Base-by-base conservation (phyloP, 2,888 invertebrate genomes). In the Erebia epiphron region DNA sequence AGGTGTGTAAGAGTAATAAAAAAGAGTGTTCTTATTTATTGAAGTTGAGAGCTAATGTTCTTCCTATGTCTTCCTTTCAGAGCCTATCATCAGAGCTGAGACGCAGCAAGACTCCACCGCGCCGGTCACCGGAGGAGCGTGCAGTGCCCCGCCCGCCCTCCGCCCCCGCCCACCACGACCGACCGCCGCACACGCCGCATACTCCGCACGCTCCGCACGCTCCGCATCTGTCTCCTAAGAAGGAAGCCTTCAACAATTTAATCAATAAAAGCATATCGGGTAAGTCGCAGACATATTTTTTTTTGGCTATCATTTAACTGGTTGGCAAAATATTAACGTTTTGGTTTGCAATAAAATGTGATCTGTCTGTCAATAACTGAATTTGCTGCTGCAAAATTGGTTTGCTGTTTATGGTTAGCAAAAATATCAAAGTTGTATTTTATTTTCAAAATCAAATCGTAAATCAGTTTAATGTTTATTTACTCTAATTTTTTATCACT, bases 221-320 rank as follows among this genome's bases (percentile, higher is more conserved):
- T 62, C 88, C 86, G n/a, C 94, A 88, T 82, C 93, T 95, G 46
- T 94, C 95, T 9, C 92, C 94, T 64, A 96, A 96, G 80, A 95
- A 95, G 85, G 96, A 96, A 82, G 95, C 95, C 78, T 95, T 95
- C 78, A 92, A 92, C 73, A 88, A 91, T 75, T 79, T 92, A 26
- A 92, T 95, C 75, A 94, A 94, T 82, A 95, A 95, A 84, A 93
- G 94, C 71, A 91, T 95, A 74, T 88, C 95, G 80, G 95, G 96
- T 95, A 81, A 94, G 94, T 58, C 5, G 3, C 13, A 46, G 46
- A 13, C 13, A 16, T 35, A 14, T 9, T 10, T 41, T 9, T 41
- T 5, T 46, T 13, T 13, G 4, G 2, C 3, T 9, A 11, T 46
- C 46, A 3, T 35, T 35, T 35, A 35, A 0, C 35, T 35, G 35